These are phyloP conservation scores for Paratrypauchen microcephalus DNA, from an alignment of 2,797 vertebrate genomes.

Conservation along the genomic window DNA sequence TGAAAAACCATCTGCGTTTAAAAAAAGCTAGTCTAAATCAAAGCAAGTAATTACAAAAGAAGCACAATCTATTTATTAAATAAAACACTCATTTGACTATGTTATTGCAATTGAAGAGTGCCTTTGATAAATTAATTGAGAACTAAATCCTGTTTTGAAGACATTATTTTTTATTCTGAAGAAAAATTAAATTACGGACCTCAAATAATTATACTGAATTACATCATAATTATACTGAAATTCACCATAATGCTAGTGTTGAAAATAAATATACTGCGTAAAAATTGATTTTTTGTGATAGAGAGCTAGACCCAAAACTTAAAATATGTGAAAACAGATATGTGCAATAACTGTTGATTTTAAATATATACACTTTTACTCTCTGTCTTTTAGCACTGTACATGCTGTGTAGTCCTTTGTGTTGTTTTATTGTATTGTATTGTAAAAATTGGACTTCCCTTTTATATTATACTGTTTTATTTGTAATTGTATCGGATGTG, in stretches of 20 bases:
- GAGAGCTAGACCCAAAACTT: background rate
- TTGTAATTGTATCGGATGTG: too few species aligned
- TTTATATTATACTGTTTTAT: too few species aligned
- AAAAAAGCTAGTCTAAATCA: background rate
- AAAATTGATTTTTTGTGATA: background rate
- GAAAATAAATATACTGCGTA: background rate
- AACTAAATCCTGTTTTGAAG: background rate
- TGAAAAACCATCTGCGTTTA: constrained; percentile 36
- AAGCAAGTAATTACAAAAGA: background rate
- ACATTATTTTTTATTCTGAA: background rate
- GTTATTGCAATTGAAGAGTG: background rate
- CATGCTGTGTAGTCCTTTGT: too few species aligned
- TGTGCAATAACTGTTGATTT: background rate
- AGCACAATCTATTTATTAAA: background rate
- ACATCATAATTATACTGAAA: too few species aligned
- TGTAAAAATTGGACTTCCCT: too few species aligned
- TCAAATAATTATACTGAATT: background rate
- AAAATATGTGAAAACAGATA: background rate
- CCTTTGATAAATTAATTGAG: background rate
- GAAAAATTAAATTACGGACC: background rate
- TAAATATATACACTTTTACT: background rate
- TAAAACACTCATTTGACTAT: background rate
- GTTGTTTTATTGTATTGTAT: too few species aligned
- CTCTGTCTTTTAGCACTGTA: too few species aligned
- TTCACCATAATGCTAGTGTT: background rate